Percentiles rank a stretch among this genome's conserved stretches.
Conservation (phyloP, 53 echinoderm and acorn worm genomes). For the Antedon mediterranea region DNA sequence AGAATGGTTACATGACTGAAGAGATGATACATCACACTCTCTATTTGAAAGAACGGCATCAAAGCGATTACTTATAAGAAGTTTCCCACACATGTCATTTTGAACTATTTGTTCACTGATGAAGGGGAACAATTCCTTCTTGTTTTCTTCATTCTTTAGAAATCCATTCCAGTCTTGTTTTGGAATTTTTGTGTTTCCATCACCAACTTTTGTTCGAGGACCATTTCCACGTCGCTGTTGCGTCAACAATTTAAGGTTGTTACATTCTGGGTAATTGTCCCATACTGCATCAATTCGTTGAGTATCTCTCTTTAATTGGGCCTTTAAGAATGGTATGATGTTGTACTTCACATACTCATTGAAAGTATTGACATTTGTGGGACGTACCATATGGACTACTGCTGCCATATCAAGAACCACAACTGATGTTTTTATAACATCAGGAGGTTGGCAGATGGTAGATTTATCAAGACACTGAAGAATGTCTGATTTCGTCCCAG, state of each 20-base stretch:
- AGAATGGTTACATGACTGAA: neutral
- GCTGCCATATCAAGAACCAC: slow-evolving; percentile 3
- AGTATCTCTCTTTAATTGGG: slow-evolving; percentile 8
- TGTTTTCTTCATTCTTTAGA: slow-evolving; percentile 21
- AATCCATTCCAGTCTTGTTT: slow-evolving; percentile 22
- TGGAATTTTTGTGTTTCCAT: slow-evolving; percentile 17
- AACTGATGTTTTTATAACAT: no score
- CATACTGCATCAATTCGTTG: slow-evolving; percentile 20
- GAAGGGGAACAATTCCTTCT: no score
- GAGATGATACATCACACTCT: slow-evolving; percentile 11
- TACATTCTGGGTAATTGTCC: slow-evolving; percentile 19
- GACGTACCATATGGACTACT: neutral
- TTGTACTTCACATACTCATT: slow-evolving; percentile 9
- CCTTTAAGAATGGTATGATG: slow-evolving; percentile 8
- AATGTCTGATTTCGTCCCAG: no score
- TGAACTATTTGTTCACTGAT: no score
- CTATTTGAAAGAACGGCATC: slow-evolving; percentile 16
- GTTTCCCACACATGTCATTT: slow-evolving; percentile 7
- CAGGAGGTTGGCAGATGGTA: no score
- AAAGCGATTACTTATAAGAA: slow-evolving; percentile 16
- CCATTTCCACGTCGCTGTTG: slow-evolving; percentile 28
- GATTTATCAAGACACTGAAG: no score
- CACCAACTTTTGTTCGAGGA: slow-evolving; percentile 14
- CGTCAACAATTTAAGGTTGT: slow-evolving; percentile 15
- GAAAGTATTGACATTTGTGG: slow-evolving; percentile 8